Base-by-base conservation (phyloP, 2,797 vertebrate species). In the Neomorphus geoffroyi region DNA sequence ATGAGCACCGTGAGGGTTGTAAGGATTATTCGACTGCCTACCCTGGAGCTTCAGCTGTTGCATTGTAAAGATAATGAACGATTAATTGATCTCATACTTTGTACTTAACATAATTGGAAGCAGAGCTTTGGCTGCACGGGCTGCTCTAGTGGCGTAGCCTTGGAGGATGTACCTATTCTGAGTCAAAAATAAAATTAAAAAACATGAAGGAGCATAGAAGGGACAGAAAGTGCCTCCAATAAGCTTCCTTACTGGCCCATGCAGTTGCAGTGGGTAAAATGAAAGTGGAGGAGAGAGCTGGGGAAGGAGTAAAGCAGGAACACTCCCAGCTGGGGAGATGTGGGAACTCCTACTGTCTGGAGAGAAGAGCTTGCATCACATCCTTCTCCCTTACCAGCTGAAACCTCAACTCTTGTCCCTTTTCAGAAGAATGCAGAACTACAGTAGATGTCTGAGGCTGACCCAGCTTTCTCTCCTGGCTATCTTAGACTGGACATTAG, bases 21-120 rank as follows among this genome's bases (percentile, higher is more conserved):
- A 75, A 91, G 96, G 80, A 93, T 89, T 96, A 93, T 82, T 91
- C 80, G 81, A 73, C 93, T 81, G 79, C 89, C 67, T 86, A 88
- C 7, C 53, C 75, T 77, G 78, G 70, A 86, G 80, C 83, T 94
- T 91, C 79, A 91, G 84, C 79, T 90, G 46, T 95, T 93, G 90
- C 86, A 66, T 61, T 73, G 67, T 81, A 87, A 95, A 92, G 90
- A 60, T 82, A 97, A 88, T 82, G 69, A 83, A 96, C 96, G 96
- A 97, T 94, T 90, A 95, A 96, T 93, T 97, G 91, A 54, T 72
- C 86, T 92, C 86, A 79, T 93, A 89, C 82, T 96, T 96, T 80
- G 84, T 95, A 94, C 93, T 94, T 97, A 88, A 62, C 51, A 67
- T 97, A 97, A 95, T 94, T 94, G 95, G 86, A 91, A 89, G 88